A percentile compares a stretch with the other conserved stretches of the same genome.
These are phyloP conservation scores for Pagrus major DNA, from an alignment of 2,113 vertebrate genomes.

Conservation along the genomic window DNA sequence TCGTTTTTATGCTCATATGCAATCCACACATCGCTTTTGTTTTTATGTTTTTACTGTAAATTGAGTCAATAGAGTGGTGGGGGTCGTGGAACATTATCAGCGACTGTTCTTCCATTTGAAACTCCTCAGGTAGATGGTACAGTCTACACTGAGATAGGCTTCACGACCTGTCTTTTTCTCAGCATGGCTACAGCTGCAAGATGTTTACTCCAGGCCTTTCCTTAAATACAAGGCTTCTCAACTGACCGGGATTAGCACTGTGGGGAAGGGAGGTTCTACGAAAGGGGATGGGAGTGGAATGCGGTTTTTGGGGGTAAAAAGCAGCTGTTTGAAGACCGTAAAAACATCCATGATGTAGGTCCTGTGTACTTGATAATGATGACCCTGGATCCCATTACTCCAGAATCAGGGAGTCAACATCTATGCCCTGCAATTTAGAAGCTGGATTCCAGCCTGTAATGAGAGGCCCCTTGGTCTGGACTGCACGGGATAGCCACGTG, in stretches of 20 bases:
- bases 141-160: neutral
- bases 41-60: conserved; percentile 28
- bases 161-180: conserved; percentile 36
- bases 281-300: conserved; percentile 68
- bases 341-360: conserved; percentile 76
- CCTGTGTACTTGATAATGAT: conserved; percentile 79
- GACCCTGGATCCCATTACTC: conserved; percentile 79
- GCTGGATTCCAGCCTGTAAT: conserved; percentile 73
- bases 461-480: conserved; percentile 65
- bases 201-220: conserved; percentile 60
- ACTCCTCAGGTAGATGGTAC: conserved; percentile 29
- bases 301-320: conserved; percentile 61
- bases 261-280: conserved; percentile 56
- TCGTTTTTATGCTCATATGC: conserved; percentile 29
- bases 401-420: conserved; percentile 73
- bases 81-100: conserved; percentile 4
- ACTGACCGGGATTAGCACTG: conserved; percentile 58
- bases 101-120: neutral
- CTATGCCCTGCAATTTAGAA: conserved; percentile 78
- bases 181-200: conserved; percentile 54
- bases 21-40: neutral
- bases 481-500: conserved; percentile 44
- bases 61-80: conserved; percentile 8
- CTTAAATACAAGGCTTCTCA: conserved; percentile 61
- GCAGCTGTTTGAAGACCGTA: conserved; percentile 78